Conservation (phyloP, 2,888 invertebrate genomes). For the Alentia gelatinosa region DNA sequence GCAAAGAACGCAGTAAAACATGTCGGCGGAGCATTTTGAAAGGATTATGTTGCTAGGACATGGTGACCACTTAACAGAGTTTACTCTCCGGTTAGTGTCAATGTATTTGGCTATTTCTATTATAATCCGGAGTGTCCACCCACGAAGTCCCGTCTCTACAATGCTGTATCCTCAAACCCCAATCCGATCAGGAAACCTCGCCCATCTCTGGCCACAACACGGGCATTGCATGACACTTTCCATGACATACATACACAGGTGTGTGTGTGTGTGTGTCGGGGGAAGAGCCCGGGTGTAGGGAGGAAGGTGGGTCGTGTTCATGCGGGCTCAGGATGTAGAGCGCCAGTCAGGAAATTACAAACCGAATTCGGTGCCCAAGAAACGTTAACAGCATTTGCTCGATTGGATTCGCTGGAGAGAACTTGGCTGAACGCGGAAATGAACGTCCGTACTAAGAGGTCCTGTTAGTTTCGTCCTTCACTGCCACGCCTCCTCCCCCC, state of each 20-base stretch:
- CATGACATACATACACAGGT: not conserved
- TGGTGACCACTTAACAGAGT: no score
- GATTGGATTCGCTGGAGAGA: not conserved
- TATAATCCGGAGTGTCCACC: not conserved
- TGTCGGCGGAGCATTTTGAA: no score
- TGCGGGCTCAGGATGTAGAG: not conserved
- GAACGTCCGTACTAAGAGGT: not conserved
- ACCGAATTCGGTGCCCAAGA: not conserved
- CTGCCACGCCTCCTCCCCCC: not conserved
- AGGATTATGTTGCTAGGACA: no score
- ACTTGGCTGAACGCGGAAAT: not conserved
- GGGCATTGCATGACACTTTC: not conserved
- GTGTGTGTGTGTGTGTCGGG: not conserved
- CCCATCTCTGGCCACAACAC: not conserved
- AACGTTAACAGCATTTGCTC: not conserved
- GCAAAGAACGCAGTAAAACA: no score
- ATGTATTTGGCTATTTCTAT: not conserved
- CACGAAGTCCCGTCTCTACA: not conserved
- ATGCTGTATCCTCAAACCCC: no score
- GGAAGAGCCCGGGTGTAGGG: no score
- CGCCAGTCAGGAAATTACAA: not conserved
- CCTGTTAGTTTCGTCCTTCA: not conserved
- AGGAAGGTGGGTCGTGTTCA: no score
- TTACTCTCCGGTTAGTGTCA: not conserved
- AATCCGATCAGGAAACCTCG: not conserved